Evolutionary conservation across 2,888 invertebrate genomes (phyloP).

Genomic region (Parnassius mnemosyne): DNA sequence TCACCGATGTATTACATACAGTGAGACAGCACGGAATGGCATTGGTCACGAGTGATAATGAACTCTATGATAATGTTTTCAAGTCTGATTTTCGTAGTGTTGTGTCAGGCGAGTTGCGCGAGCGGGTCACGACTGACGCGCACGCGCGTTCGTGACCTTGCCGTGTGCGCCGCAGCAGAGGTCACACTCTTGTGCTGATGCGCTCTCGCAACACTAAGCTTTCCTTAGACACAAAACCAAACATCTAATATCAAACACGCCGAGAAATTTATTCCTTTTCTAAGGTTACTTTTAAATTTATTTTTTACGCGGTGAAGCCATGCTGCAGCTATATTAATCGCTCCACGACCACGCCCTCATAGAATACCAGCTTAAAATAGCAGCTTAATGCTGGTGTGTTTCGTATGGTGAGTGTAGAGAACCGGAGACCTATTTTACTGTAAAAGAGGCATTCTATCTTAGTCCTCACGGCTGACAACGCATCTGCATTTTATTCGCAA

Average conservation of each 20-base stretch:
- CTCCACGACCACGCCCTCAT: no score
- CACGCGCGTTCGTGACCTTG: conserved; percentile 81
- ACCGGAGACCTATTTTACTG: no score
- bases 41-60: conserved; percentile 52
- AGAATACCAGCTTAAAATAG: no score
- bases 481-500: no score
- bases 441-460: no score
- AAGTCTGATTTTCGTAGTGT: conserved; percentile 56
- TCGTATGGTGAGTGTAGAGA: no score
- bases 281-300: no score
- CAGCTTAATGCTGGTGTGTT: no score
- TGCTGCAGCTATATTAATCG: no score
- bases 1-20: conserved; percentile 52
- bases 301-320: no score
- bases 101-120: conserved; percentile 57
- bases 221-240: conserved; percentile 43
- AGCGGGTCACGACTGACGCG: conserved; percentile 78
- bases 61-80: conserved; percentile 57
- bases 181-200: conserved; percentile 73
- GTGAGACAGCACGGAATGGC: conserved; percentile 50
- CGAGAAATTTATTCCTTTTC: conserved; percentile 10
- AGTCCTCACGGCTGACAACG: no score
- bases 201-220: conserved; percentile 57
- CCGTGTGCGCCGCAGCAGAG: conserved; percentile 73
- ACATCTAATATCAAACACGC: conserved; percentile 14